Base-by-base conservation (phyloP, 2,888 invertebrate genomes). In the Pristionchus mayeri region DNA sequence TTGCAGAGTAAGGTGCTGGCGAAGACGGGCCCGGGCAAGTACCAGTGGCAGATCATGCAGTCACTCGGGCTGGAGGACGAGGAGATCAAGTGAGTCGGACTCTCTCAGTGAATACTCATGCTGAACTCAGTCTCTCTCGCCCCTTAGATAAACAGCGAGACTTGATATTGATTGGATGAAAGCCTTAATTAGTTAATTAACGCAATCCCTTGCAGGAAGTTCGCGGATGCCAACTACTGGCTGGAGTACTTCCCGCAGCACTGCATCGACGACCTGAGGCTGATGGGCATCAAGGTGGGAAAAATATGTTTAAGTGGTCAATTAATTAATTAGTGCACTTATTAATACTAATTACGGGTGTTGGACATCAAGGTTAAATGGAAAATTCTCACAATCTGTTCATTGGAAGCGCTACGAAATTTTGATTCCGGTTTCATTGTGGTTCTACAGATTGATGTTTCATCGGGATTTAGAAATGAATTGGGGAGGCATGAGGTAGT, bases 1-100 rank as follows among this genome's bases (percentile, higher is more conserved):
- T 87, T 91, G 60, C 93, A 96, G 95, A 98, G 97, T 93, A 99
- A 99, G 94, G 96, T 96, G 3, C 95, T 95, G 0, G 98, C 99
- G 0, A 99, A 99, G 94, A 94, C 96, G 2, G 97, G 96, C 0
- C 93, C 94, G 4, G 95, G 96, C 0, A 98, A 97, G 93, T 99
- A 96, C 93, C 99, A 99, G 92, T 99, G 98, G 98, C 96, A 98
- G 94, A 99, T 99, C 84, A 99, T 99, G 99, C 95, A 96, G 93
- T 96, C 96, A 92, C 94, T 99, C 85, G 98, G 97, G 0, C 94
- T 99, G 78, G 93, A 94, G 3, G 96, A 98, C 93, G 96, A 96
- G n/a, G 97, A 98, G 92, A 98, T 99, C 60, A 95, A 95, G 80
- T 81, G 24, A 7, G 52, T n/a, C n/a, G n/a, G n/a, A n/a, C n/a